These are phyloP conservation scores for Ecdyonurus torrentis DNA, from an alignment of 2,888 invertebrate species.

Conservation along the genomic window DNA sequence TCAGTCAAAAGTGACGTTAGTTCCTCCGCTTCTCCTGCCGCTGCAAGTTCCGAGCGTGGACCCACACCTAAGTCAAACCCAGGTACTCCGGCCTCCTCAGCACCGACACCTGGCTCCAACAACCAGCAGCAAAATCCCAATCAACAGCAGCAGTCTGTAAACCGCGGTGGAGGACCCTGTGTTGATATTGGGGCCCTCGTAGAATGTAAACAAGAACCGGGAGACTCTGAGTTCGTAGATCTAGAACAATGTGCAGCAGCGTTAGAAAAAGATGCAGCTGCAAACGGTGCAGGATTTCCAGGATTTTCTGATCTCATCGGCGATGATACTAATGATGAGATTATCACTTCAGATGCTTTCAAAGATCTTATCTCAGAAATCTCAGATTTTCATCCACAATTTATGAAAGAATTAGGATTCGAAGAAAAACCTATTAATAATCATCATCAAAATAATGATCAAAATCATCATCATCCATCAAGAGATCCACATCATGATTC, in stretches of 20 bases:
- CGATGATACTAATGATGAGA: conserved; percentile 66
- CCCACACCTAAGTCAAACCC: conserved; percentile 29
- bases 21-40: conserved; percentile 3
- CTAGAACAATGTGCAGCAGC: conserved; percentile 71
- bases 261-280: conserved; percentile 65
- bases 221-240: conserved; percentile 70
- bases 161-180: conserved; percentile 21
- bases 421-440: conserved; percentile 27
- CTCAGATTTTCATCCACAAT: conserved; percentile 62
- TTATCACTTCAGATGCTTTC: conserved; percentile 55
- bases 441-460: background rate
- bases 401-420: conserved; percentile 64
- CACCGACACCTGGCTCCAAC: conserved; percentile 12
- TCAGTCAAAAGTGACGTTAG: conserved; percentile 40
- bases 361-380: conserved; percentile 79
- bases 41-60: background rate
- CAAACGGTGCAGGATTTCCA: conserved; percentile 54
- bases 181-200: conserved; percentile 46
- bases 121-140: background rate
- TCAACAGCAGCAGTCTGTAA: background rate
- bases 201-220: conserved; percentile 62
- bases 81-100: conserved; percentile 23
- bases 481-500: background rate
- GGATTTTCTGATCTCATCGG: conserved; percentile 67
- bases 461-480: background rate